Conservation (phyloP, 1,140 invertebrate genomes). For the Saxidomus purpurata region DNA sequence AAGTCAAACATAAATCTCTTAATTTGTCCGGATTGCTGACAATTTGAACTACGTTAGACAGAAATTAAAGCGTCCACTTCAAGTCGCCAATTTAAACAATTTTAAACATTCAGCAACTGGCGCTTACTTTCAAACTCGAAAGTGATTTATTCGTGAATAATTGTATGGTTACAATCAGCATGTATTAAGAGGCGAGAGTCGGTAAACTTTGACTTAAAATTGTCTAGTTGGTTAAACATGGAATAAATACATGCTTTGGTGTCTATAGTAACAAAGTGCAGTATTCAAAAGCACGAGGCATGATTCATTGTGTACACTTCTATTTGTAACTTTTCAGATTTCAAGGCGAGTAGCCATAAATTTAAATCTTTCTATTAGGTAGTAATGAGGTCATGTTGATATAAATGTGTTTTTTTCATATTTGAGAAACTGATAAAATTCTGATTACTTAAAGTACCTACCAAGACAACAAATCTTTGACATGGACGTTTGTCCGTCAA, state of each 20-base stretch:
- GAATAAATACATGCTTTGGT: conserved; percentile 54
- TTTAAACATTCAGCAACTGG: conserved; percentile 28
- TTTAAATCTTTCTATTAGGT: conserved; percentile 13
- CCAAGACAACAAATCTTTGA: not conserved
- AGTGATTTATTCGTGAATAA: conserved; percentile 52
- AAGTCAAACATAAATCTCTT: conserved; percentile 19
- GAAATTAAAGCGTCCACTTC: not conserved
- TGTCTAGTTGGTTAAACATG: conserved; percentile 51
- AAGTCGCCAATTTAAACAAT: not conserved
- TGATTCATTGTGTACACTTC: conserved; percentile 59
- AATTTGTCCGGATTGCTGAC: not conserved
- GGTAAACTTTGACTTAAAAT: conserved; percentile 46
- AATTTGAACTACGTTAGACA: not conserved
- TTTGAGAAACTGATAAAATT: conserved; percentile 24
- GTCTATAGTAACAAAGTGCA: conserved; percentile 56
- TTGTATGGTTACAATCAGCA: conserved; percentile 5
- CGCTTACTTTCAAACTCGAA: not conserved
- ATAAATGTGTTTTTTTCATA: not conserved
- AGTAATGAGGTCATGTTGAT: not conserved
- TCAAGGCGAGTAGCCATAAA: conserved; percentile 39
- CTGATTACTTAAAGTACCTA: not conserved
- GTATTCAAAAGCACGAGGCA: not conserved
- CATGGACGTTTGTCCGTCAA: no score
- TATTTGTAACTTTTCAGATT: conserved; percentile 44
- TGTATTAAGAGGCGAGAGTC: conserved; percentile 27